Conservation (phyloP, 2,797 vertebrate species). For the Streptopelia turtur region DNA sequence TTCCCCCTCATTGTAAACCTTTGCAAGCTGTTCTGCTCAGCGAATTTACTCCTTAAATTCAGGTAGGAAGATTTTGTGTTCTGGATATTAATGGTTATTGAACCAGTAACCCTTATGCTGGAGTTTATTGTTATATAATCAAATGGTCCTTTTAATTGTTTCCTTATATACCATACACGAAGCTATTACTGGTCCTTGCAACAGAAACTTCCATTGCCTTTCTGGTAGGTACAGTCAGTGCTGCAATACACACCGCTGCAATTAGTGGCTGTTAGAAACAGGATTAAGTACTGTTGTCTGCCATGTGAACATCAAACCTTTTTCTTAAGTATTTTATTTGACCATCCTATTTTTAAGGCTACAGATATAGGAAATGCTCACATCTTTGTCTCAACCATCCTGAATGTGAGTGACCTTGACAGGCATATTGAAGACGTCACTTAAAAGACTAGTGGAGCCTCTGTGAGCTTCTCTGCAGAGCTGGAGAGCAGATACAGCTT, state of each 20-base stretch:
- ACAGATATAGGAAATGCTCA: background rate
- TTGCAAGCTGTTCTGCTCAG: background rate
- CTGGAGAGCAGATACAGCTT: background rate
- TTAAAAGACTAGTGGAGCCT: background rate
- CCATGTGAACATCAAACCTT: background rate
- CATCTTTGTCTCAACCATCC: background rate
- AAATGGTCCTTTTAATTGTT: background rate
- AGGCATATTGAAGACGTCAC: background rate
- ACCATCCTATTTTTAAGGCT: background rate
- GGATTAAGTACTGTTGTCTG: background rate
- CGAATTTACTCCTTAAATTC: background rate
- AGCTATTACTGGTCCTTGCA: background rate
- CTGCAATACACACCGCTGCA: background rate
- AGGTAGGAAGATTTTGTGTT: background rate
- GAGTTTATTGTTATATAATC: background rate
- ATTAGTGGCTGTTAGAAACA: background rate
- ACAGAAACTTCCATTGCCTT: background rate
- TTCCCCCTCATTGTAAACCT: background rate
- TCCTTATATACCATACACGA: background rate
- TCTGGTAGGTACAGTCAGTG: background rate
- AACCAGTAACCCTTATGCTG: background rate
- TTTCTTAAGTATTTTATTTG: background rate
- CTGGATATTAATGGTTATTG: background rate
- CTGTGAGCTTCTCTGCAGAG: background rate
- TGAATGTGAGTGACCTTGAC: background rate